These are phyloP conservation scores for Hydropotes inermis DNA, from an alignment of 2,113 vertebrate species.

Conservation along the genomic window DNA sequence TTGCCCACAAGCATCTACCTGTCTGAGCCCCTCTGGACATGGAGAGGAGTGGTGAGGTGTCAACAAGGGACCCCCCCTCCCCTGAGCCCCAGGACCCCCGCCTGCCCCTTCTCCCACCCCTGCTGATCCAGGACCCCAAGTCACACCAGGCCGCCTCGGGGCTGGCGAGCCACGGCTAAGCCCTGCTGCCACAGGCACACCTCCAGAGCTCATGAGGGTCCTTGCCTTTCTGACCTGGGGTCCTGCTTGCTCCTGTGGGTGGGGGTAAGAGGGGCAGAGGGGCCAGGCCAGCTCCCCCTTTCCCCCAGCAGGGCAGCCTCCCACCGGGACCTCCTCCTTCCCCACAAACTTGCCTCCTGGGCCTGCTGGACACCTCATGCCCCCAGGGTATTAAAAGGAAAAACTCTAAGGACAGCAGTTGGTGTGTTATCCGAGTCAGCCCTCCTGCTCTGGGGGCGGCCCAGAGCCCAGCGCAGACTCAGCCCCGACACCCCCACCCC, in stretches of 20 bases:
- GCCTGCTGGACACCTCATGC: neutral
- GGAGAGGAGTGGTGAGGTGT: accelerated
- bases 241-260: neutral
- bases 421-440: neutral
- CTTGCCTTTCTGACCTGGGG: neutral
- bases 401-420: neutral
- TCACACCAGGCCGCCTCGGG: neutral
- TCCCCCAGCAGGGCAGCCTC: neutral
- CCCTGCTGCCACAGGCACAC: neutral
- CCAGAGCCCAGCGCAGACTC: accelerated
- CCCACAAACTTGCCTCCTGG: neutral
- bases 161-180: neutral
- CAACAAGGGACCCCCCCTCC: accelerated
- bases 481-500: neutral
- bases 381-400: accelerated
- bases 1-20: neutral
- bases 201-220: accelerated
- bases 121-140: neutral
- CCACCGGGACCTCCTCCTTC: neutral
- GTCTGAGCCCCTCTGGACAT: neutral
- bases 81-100: accelerated
- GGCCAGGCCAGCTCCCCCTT: neutral
- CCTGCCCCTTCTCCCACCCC: neutral
- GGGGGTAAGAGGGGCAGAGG: accelerated
- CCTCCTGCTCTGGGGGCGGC: neutral